A percentile compares a stretch with the other conserved stretches of the same genome.
These are phyloP conservation scores for Chrysolophus pictus DNA, from an alignment of 2,797 vertebrate genomes.

Conservation along the genomic window DNA sequence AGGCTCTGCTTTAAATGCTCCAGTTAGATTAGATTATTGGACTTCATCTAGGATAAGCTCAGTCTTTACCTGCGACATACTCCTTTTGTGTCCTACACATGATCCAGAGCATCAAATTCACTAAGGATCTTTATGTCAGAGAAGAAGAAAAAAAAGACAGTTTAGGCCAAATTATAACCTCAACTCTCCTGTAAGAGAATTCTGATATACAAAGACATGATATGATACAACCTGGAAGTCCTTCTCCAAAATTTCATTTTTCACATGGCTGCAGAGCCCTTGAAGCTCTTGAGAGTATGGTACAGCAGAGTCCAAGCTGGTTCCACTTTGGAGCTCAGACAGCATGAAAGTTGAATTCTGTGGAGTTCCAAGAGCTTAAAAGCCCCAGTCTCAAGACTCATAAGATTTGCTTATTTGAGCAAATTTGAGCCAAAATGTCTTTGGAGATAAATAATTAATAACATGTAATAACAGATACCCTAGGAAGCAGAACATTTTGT, in stretches of 20 bases:
- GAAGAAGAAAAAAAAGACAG: neutral
- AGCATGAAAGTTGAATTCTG: fast-evolving
- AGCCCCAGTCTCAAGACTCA: neutral
- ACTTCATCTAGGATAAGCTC: neutral
- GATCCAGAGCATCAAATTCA: neutral
- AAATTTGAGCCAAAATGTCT: neutral
- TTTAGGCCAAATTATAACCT: neutral
- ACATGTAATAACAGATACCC: neutral
- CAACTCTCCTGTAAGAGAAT: neutral
- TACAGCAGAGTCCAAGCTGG: neutral
- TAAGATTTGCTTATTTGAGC: neutral
- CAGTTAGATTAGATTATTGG: neutral
- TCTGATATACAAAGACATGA: neutral
- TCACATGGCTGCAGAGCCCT: neutral
- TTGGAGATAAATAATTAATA: neutral
- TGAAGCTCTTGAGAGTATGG: neutral
- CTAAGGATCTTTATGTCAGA: neutral
- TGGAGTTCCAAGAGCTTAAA: neutral
- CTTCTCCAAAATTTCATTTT: neutral
- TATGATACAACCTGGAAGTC: neutral
- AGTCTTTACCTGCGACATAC: neutral
- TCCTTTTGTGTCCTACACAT: neutral
- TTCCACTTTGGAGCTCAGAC: neutral
- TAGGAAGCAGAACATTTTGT: neutral
- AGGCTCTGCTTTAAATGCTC: neutral